Conservation (phyloP, 2,888 invertebrate genomes). For the Aporophyla nigra region DNA sequence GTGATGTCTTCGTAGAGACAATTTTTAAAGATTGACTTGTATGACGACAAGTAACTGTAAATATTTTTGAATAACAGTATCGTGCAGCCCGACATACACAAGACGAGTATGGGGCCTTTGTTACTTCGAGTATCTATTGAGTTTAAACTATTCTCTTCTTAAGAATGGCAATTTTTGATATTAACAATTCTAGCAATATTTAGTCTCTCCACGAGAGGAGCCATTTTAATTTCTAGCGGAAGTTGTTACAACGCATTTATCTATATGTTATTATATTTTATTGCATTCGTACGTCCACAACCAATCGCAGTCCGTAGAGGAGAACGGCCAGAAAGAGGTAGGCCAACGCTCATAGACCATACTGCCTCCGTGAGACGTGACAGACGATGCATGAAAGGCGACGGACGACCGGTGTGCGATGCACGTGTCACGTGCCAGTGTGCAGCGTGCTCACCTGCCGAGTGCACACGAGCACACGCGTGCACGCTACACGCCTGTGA, state of each 20-base stretch:
- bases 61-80: conserved; percentile 86
- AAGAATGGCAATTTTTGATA: conserved; percentile 86
- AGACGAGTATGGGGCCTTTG: conserved; percentile 88
- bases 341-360: conserved; percentile 85
- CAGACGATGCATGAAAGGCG: conserved; percentile 75
- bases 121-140: conserved; percentile 84
- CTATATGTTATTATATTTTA: conserved; percentile 91
- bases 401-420: conserved; percentile 63
- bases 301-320: conserved; percentile 91
- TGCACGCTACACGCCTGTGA: conserved; percentile 32
- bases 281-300: conserved; percentile 91
- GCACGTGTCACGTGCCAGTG: conserved; percentile 33
- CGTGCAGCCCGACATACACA: conserved; percentile 83
- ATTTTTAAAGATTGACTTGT: conserved; percentile 86
- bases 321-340: conserved; percentile 91
- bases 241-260: conserved; percentile 90
- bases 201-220: conserved; percentile 83
- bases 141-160: conserved; percentile 82
- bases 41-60: conserved; percentile 88
- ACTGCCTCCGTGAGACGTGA: conserved; percentile 77
- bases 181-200: conserved; percentile 75
- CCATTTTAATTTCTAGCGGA: conserved; percentile 86
- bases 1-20: conserved; percentile 90
- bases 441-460: conserved; percentile 10
- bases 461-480: conserved; percentile 29